Evolutionary conservation across 2,888 invertebrate species (phyloP), one percentile per base, ranked within the genome.

Genomic region (Cryptus armator): DNA sequence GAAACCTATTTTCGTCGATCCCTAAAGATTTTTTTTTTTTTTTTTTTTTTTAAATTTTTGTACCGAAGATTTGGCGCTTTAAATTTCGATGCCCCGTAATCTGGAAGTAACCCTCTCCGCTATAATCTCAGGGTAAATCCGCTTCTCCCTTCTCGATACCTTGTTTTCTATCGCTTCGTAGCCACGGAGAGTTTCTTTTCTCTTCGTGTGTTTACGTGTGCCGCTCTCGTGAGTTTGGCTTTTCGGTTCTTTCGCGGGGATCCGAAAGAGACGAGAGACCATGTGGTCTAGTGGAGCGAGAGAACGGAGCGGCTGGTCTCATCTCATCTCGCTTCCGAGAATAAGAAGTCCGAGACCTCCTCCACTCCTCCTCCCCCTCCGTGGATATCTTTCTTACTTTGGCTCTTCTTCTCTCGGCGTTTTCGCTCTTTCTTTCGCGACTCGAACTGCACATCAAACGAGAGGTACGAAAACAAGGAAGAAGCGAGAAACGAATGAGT

Each of bases 311-410:
- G 46, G 29, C 29, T 32, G 72, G 66, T 68, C 66, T 83, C 79
- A 24, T 80, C 75, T 82, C 82, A 75, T 77, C 84, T 78, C 88
- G 86, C 89, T 91, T 91, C 91, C 88, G 88, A 90, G 91, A 91
- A 91, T 85, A 29, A 46, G 59, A 64, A 19, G 24, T 37, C 19
- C 46, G 68, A 48, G 24, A n/a, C 56, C 9, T 43, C 24, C 16
- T 59, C 43, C 24, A 3, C 24, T 24, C 24, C 46, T 62, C 48
- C 44, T 71, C 80, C 81, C 37, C 37, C 37, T 37, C 70, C 68
- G 64, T 43, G 44, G 24, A 62, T 76, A 81, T 75, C 76, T 80
- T 75, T 53, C 72, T 62, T 76, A 76, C 78, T 79, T 71, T 66
- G 82, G 84, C 51, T 32, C 0, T n/a, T 32, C 0, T n/a, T 56